These are phyloP conservation scores for Globia sparganii DNA, from an alignment of 2,888 invertebrate genomes.

Conservation along the genomic window DNA sequence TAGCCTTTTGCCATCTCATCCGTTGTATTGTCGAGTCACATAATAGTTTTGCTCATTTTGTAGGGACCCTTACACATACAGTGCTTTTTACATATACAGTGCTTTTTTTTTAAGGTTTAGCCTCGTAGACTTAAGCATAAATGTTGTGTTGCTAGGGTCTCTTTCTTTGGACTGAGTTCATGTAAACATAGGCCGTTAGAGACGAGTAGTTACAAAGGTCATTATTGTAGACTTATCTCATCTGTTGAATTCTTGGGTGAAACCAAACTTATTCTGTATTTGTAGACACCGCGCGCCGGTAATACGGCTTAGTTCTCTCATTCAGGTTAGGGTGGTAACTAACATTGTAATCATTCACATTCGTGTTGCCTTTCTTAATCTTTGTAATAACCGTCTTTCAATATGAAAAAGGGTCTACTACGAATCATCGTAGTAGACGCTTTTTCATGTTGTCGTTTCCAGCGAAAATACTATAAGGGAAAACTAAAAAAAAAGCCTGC, in stretches of 20 bases:
- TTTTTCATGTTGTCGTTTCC: not conserved
- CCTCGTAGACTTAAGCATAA: not conserved
- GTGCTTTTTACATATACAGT: not conserved
- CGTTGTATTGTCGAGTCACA: not conserved
- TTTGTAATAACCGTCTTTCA: not conserved
- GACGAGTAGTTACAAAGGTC: not conserved
- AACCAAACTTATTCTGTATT: not conserved
- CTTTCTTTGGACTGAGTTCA: not conserved
- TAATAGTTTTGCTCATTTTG: not conserved
- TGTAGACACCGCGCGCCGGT: not conserved
- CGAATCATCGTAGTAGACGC: not conserved
- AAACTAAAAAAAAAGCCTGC: not conserved
- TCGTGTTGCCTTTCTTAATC: not conserved
- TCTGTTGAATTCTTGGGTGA: constrained; percentile 5
- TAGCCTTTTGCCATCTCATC: not conserved
- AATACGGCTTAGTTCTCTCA: not conserved
- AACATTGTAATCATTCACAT: not conserved
- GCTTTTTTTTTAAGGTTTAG: not conserved
- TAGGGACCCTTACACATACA: not conserved
- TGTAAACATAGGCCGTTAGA: constrained; percentile 5
- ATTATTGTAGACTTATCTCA: constrained; percentile 1
- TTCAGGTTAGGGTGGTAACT: not conserved
- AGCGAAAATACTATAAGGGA: not conserved
- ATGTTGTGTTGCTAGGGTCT: constrained; percentile 12
- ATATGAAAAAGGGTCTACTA: too few species aligned